phyloP scores from a whole-genome alignment of 2,113 vertebrate species.

The Garra rufa region DNA sequence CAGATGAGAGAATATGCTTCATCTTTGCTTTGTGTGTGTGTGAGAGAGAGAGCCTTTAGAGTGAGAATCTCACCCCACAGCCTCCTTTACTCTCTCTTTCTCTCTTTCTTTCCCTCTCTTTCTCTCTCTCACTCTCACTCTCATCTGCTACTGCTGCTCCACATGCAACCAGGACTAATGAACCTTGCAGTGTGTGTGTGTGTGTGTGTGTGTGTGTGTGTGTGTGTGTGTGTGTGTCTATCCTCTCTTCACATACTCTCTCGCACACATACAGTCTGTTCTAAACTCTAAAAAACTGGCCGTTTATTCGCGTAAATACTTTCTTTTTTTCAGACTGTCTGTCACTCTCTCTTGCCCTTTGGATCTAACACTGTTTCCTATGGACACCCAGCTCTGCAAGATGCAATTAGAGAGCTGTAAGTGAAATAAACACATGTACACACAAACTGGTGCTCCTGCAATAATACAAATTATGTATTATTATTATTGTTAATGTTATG shows the following conservation, averaged over 20 bases:
- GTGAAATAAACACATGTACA: conserved; percentile 64
- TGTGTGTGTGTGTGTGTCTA: conserved; percentile 50
- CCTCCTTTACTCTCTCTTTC: neutral
- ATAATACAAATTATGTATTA: no score
- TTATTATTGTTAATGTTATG: neutral
- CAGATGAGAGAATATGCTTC: conserved; percentile 47
- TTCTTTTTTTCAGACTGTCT: conserved; percentile 82
- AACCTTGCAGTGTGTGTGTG: conserved; percentile 47
- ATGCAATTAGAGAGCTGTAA: conserved; percentile 98
- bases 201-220: conserved; percentile 60
- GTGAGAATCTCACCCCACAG: neutral
- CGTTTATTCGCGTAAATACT: neutral
- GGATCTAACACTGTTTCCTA: conserved; percentile 93
- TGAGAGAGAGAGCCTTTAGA: conserved; percentile 32
- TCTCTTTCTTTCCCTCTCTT: neutral
- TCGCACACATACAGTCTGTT: conserved; percentile 8
- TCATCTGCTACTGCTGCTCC: conserved; percentile 52
- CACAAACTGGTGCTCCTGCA: neutral
- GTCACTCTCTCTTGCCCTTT: conserved; percentile 94
- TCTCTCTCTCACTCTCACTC: neutral
- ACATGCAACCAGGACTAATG: conserved; percentile 51
- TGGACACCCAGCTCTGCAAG: conserved; percentile 96
- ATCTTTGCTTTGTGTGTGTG: conserved; percentile 26
- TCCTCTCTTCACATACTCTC: conserved; percentile 24
- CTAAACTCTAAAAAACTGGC: neutral